A percentile compares a stretch with the other conserved stretches of the same genome.
Conservation (phyloP, 2,888 invertebrate genomes). For the Agrochola lota region DNA sequence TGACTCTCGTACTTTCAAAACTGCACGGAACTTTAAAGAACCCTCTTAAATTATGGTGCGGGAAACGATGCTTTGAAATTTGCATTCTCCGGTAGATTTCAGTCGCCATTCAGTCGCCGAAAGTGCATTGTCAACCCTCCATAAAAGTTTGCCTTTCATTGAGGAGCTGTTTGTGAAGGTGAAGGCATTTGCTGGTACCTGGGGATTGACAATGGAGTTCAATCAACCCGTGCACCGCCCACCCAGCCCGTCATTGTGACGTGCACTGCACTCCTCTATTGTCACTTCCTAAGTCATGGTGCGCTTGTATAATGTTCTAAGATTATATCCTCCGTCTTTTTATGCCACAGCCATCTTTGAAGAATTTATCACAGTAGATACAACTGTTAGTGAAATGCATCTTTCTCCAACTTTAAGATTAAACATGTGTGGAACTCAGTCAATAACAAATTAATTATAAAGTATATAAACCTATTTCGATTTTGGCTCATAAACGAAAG, state of each 20-base stretch:
- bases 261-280: slow-evolving; percentile 79
- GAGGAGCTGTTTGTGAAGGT: slow-evolving; percentile 71
- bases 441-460: not conserved
- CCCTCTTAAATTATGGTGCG: slow-evolving; percentile 71
- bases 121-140: slow-evolving; percentile 74
- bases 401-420: not conserved
- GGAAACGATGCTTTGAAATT: slow-evolving; percentile 76
- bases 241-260: slow-evolving; percentile 85
- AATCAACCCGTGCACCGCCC: slow-evolving; percentile 86
- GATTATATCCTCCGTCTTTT: not conserved
- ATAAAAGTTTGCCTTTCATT: slow-evolving; percentile 74
- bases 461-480: not conserved
- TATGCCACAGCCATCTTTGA: not conserved
- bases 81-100: slow-evolving; percentile 74
- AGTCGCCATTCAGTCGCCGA: slow-evolving; percentile 75
- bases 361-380: not conserved
- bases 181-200: slow-evolving; percentile 80
- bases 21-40: slow-evolving; percentile 71
- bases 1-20: slow-evolving; percentile 65
- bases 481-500: not conserved
- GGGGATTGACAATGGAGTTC: slow-evolving; percentile 87
- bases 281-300: slow-evolving; percentile 78
- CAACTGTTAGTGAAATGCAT: not conserved
- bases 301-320: slow-evolving; percentile 30
- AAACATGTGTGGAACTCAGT: not conserved